Conservation (phyloP, 2,888 invertebrate species). For the Hyles lineata region DNA sequence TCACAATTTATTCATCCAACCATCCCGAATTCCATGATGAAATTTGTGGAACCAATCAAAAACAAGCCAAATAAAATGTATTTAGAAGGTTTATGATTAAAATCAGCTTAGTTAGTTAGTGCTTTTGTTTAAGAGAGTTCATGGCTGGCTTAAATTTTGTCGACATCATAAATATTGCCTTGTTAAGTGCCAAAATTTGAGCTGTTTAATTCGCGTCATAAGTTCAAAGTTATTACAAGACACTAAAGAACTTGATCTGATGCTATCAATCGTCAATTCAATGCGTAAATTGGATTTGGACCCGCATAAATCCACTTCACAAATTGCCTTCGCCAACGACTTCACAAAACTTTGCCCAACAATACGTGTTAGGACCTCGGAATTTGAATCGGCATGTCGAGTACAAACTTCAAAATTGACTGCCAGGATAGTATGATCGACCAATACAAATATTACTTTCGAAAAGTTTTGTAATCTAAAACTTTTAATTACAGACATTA, state of each 20-base stretch:
- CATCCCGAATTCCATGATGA: background rate
- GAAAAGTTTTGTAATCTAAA: background rate
- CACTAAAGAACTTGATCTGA: conserved; percentile 44
- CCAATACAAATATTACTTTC: background rate
- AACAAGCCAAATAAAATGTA: background rate
- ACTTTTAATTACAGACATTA: background rate
- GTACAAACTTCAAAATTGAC: conserved; percentile 46
- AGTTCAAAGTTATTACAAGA: conserved; percentile 47
- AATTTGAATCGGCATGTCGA: conserved; percentile 48
- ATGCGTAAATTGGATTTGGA: conserved; percentile 58
- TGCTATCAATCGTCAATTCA: conserved; percentile 60
- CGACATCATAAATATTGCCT: background rate
- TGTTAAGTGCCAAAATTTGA: background rate
- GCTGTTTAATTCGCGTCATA: conserved; percentile 49
- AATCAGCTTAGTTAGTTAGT: too few species aligned
- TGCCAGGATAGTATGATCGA: background rate
- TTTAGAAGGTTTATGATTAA: too few species aligned
- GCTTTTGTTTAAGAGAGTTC: too few species aligned
- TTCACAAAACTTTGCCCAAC: conserved; percentile 51
- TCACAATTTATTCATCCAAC: background rate
- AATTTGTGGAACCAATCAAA: background rate
- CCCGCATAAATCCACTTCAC: conserved; percentile 52
- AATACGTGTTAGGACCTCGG: conserved; percentile 47
- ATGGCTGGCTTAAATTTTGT: background rate
- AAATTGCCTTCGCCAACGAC: conserved; percentile 50